These are phyloP conservation scores for Tetramorium alpestre DNA, from an alignment of 1,140 invertebrate species.

Conservation along the genomic window DNA sequence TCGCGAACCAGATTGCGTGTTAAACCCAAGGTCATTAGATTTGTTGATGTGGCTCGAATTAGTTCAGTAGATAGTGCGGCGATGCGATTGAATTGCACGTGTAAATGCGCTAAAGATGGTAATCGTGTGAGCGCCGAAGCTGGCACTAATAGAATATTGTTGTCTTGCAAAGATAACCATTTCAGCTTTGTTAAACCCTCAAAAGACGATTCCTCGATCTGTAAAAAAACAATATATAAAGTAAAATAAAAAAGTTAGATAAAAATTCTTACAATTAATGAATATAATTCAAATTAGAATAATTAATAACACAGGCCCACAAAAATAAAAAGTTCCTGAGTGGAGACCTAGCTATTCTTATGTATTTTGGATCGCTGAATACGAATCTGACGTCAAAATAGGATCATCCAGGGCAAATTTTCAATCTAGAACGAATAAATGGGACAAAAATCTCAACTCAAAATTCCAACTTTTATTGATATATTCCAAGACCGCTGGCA, in stretches of 20 bases:
- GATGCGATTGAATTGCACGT: constrained; percentile 95
- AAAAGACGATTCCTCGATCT: constrained; percentile 95
- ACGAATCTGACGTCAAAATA: too few relatives aligned
- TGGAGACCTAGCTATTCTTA: too few relatives aligned
- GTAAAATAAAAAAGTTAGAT: background rate
- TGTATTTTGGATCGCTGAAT: too few relatives aligned
- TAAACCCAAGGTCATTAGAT: constrained; percentile 89
- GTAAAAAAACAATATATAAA: constrained; percentile 11
- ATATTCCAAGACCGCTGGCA: too few relatives aligned
- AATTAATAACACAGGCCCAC: too few relatives aligned
- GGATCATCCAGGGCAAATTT: too few relatives aligned
- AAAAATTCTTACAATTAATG: background rate
- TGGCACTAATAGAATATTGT: constrained; percentile 94
- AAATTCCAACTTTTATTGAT: too few relatives aligned
- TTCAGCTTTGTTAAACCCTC: constrained; percentile 92
- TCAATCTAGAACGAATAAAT: too few relatives aligned
- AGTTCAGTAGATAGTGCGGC: constrained; percentile 93
- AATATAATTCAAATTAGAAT: too few relatives aligned
- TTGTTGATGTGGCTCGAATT: constrained; percentile 87
- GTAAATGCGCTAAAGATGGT: constrained; percentile 90
- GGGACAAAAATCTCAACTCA: too few relatives aligned
- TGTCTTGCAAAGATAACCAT: constrained; percentile 93
- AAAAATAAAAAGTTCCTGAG: too few relatives aligned
- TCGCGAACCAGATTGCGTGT: constrained; percentile 95
- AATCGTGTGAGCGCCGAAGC: constrained; percentile 91